Conservation (phyloP, 2,797 vertebrate species). For the Luscinia megarhynchos region DNA sequence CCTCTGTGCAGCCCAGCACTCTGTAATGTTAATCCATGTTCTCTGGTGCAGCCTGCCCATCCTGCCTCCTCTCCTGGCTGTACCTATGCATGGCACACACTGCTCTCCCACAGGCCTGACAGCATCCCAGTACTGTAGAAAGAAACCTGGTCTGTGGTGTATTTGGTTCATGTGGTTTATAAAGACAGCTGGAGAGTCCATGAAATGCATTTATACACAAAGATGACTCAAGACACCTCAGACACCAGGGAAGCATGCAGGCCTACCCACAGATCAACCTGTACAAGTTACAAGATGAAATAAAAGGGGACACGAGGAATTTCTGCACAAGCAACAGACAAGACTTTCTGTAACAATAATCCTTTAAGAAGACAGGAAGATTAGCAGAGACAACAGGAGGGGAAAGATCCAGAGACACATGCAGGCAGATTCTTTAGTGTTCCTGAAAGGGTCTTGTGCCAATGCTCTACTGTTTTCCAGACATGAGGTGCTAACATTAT, state of each 20-base stretch:
- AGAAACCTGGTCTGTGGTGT: background rate
- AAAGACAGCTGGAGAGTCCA: background rate
- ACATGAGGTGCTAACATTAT: background rate
- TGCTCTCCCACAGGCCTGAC: background rate
- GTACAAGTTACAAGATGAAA: background rate
- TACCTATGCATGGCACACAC: background rate
- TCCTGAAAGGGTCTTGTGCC: background rate
- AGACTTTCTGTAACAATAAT: background rate
- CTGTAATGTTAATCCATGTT: accelerated
- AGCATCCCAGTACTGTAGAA: background rate
- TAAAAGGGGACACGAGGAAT: background rate
- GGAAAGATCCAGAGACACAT: background rate
- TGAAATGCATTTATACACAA: background rate
- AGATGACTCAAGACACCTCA: background rate
- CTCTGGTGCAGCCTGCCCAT: accelerated
- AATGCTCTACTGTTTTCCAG: background rate
- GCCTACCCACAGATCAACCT: background rate
- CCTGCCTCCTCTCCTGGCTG: background rate
- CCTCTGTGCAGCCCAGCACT: background rate
- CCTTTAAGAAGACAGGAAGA: background rate
- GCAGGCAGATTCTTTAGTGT: background rate
- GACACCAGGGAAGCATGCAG: background rate
- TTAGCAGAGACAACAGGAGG: background rate
- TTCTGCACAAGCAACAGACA: background rate
- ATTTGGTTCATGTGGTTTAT: background rate